Conservation (phyloP, 2,113 vertebrate species). For the Vulpes vulpes region DNA sequence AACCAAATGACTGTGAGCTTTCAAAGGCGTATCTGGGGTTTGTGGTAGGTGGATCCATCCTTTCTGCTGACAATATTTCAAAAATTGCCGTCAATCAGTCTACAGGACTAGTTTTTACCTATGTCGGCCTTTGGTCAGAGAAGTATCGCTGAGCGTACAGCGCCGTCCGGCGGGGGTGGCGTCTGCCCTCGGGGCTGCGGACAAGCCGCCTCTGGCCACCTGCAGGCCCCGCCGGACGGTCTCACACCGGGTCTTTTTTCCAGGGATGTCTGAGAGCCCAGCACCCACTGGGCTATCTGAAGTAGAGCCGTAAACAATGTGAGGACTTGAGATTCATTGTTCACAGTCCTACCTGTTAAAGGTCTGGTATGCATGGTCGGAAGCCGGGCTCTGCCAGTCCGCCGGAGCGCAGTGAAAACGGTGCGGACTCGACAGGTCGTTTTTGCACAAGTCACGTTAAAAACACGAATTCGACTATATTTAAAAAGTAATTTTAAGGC, state of each 20-base stretch:
- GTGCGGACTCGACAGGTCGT: neutral
- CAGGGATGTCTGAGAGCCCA: neutral
- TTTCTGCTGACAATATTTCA: neutral
- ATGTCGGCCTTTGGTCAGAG: neutral
- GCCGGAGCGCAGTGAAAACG: neutral
- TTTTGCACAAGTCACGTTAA: neutral
- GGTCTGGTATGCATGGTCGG: neutral
- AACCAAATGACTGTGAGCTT: neutral
- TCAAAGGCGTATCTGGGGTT: neutral
- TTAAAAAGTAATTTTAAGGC: constrained; percentile 25
- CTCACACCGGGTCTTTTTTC: neutral
- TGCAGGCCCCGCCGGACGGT: no score
- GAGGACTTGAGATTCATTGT: neutral
- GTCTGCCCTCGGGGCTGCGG: no score
- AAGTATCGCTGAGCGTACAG: neutral
- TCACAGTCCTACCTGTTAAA: neutral
- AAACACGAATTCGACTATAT: neutral
- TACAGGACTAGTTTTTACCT: neutral
- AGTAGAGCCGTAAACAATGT: neutral
- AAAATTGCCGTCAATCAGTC: neutral
- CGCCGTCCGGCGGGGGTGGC: neutral
- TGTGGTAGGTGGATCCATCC: neutral
- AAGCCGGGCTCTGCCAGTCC: neutral
- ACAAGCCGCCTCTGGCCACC: no score
- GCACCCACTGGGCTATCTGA: neutral